Evolutionary conservation across 2,888 invertebrate species (phyloP), one percentile per base, ranked within the genome.

Genomic region (Panopea generosa): DNA sequence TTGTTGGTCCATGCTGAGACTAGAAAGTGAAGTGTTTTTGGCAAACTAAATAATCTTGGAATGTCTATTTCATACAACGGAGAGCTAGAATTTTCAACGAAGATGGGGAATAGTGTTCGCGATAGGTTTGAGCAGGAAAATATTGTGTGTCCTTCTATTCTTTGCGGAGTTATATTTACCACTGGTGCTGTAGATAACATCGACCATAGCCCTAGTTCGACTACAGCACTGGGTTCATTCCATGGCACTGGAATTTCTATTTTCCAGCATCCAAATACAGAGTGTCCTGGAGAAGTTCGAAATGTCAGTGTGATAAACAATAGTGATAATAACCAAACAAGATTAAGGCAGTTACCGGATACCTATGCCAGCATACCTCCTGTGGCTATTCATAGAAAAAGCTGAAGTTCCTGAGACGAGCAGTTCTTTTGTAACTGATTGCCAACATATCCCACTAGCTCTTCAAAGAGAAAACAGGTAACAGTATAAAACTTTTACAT

Each of bases 1-100:
- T 4, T 74, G 29, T 38, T 62, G 26, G 24, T 84, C 7, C 75
- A 59, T 63, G 71, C 80, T 29, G 82, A 82, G 38, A 84, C 79
- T 1, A 56, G 82, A 43, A 84, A 82, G 57, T 66, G 74, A 49
- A 22, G 61, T 43, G 47, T 85, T 4, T 63, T 85, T 18, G 65
- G 70, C 1, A 18, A 33, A 38, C 22, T 69, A 27, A 55, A 56
- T 61, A 61, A 76, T 1, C 65, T 75, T 62, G 85, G 86, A 16
- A n/a, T 86, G 1, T 67, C 76, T 29, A 78, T 86, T 33, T 77
- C 62, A 9, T 52, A 63, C 40, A 53, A 63, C 53, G 18, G 50
- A n/a, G 29, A 55, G 18, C 61, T 57, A 14, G 43, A 18, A 29
- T 2, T 56, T 2, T 56, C 56, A 16, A 56, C 56, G 6, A 20